Percentiles rank a stretch among this genome's conserved stretches.
These are phyloP conservation scores for Anastrepha ludens DNA, from an alignment of 1,140 invertebrate species.

Conservation along the genomic window DNA sequence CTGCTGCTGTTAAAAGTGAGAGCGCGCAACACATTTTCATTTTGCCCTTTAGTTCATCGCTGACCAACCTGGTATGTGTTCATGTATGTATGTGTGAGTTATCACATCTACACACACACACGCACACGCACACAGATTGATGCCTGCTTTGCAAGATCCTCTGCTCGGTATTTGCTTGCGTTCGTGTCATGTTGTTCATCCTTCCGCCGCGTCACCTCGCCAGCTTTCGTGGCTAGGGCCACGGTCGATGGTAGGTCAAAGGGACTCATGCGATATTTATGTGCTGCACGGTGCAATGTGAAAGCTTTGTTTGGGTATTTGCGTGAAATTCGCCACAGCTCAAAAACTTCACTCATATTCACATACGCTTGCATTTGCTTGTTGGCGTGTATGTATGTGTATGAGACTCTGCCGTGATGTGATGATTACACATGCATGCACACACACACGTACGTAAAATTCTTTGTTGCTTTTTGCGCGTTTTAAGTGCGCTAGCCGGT, in stretches of 20 bases:
- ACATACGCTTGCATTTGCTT: not conserved
- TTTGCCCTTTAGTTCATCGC: not conserved
- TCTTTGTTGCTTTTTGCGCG: not conserved
- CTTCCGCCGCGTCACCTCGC: not conserved
- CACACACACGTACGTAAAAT: not conserved
- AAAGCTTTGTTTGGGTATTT: slow-evolving; percentile 17
- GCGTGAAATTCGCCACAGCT: not conserved
- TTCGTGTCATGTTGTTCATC: not conserved
- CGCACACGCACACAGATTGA: no score
- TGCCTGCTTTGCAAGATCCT: not conserved
- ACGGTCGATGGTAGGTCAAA: slow-evolving; percentile 8
- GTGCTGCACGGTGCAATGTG: not conserved
- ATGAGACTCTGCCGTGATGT: not conserved
- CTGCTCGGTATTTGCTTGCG: not conserved
- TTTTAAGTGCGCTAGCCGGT: not conserved
- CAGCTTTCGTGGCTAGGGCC: not conserved
- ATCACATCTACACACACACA: no score
- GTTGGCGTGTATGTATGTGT: no score
- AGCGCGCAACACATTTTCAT: not conserved
- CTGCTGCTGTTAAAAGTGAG: not conserved
- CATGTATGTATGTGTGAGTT: not conserved
- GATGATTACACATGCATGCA: not conserved
- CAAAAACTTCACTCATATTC: not conserved
- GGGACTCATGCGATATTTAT: slow-evolving; percentile 31
- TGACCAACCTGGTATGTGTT: not conserved